These are phyloP conservation scores for Ashinkailepas kermadecensis DNA, from an alignment of 2,888 invertebrate genomes.

Conservation along the genomic window DNA sequence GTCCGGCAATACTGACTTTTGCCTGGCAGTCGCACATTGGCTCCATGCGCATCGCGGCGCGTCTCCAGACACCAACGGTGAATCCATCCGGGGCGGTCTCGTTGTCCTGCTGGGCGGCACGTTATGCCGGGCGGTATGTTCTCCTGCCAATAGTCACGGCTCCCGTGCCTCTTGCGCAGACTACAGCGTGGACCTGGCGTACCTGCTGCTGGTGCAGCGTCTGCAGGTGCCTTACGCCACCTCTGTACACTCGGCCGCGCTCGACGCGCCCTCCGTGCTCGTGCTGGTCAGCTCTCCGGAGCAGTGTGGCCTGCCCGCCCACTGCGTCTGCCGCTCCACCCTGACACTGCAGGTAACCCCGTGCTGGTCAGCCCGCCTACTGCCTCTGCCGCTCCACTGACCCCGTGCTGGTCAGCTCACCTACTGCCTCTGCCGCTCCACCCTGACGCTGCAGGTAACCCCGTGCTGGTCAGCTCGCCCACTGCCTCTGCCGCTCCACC, in stretches of 20 bases:
- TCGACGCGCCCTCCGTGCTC: neutral
- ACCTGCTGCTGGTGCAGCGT: neutral
- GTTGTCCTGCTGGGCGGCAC: no score
- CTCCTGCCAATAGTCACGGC: neutral
- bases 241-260: neutral
- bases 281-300: neutral
- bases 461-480: neutral
- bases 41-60: no score
- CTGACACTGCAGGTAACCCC: neutral
- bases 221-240: neutral
- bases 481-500: neutral
- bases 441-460: neutral
- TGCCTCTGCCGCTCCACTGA: neutral
- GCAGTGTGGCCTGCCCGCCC: neutral
- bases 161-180: neutral
- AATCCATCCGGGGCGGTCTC: no score
- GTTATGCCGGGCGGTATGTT: no score
- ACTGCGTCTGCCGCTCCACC: neutral
- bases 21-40: no score
- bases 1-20: no score
- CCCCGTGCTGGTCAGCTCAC: neutral
- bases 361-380: neutral
- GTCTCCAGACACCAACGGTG: no score
- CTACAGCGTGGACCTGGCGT: slow-evolving; percentile 15
- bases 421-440: neutral